Evolutionary conservation across 2,797 vertebrate species (phyloP).

Genomic region (Cirrhinus molitorella): DNA sequence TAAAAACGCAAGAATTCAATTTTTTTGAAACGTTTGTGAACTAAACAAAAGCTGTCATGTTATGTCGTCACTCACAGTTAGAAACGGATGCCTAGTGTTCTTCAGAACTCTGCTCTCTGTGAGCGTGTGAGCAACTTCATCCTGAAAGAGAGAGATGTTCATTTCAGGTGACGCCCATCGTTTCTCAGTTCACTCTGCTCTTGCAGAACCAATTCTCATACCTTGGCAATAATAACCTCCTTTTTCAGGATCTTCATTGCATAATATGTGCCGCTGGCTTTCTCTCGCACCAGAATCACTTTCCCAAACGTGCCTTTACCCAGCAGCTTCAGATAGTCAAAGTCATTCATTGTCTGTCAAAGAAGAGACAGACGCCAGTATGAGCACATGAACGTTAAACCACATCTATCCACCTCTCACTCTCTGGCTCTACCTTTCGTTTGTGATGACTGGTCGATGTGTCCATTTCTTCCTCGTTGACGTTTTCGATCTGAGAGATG

Average conservation of each 20-base stretch:
- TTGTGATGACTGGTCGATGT: conserved; percentile 97
- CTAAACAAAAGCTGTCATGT: neutral
- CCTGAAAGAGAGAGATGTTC: conserved; percentile 73
- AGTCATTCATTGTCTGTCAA: conserved; percentile 97
- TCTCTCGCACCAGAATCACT: conserved; percentile 97
- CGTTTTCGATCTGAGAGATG: conserved; percentile 94
- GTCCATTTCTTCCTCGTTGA: conserved; percentile 98
- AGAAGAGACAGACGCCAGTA: neutral
- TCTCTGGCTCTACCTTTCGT: conserved; percentile 87
- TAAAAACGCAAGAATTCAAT: neutral
- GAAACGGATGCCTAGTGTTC: conserved; percentile 97
- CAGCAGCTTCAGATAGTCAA: conserved; percentile 98
- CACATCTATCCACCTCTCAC: neutral
- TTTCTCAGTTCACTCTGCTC: neutral
- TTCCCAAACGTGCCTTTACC: conserved; percentile 99
- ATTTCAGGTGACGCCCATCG: neutral
- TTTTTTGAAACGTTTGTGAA: neutral
- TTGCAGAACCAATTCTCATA: conserved; percentile 58
- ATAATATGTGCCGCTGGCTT: conserved; percentile 96
- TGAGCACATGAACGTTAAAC: neutral
- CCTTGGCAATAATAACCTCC: conserved; percentile 99
- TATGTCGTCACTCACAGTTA: conserved; percentile 87
- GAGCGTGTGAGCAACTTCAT: conserved; percentile 97
- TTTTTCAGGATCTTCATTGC: conserved; percentile 99
- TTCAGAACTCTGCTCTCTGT: conserved; percentile 97